phyloP scores from a whole-genome alignment of 2,113 vertebrate genomes.

The Perca fluviatilis region DNA sequence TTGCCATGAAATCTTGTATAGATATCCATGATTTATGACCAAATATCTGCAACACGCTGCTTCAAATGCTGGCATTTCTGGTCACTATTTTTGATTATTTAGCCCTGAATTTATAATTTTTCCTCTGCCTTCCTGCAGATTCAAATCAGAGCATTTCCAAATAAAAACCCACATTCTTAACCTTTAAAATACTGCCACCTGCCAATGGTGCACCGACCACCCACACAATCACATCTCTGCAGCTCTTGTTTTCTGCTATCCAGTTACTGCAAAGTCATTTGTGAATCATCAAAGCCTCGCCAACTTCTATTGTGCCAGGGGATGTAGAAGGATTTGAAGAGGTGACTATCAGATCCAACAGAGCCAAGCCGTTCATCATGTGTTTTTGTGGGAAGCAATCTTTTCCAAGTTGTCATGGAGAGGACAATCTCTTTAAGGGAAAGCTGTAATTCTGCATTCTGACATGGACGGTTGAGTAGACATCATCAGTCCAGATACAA shows the following conservation, averaged over 20 bases:
- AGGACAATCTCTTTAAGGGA: neutral
- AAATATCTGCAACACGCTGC: neutral
- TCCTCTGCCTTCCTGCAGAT: conserved; percentile 29
- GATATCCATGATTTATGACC: neutral
- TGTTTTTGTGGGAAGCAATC: conserved; percentile 29
- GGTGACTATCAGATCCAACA: conserved; percentile 23
- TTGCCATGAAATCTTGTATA: neutral
- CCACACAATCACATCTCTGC: conserved; percentile 55
- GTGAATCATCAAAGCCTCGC: conserved; percentile 53
- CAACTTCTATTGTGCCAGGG: conserved; percentile 48
- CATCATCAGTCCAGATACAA: neutral
- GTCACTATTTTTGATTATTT: conserved; percentile 31
- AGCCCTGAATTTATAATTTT: conserved; percentile 32
- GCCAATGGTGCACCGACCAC: conserved; percentile 48
- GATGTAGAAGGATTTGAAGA: conserved; percentile 47
- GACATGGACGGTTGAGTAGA: neutral
- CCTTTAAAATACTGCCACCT: conserved; percentile 68
- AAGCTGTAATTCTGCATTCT: neutral
- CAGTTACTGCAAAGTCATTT: conserved; percentile 61
- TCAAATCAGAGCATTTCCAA: conserved; percentile 47
- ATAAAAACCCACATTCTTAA: conserved; percentile 67
- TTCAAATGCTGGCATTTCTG: neutral
- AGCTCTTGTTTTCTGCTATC: conserved; percentile 47
- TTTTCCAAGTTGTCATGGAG: neutral
- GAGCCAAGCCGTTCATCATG: conserved; percentile 7